Conservation (phyloP, 2,113 vertebrate species). For the Thalassarche chlororhynchos region DNA sequence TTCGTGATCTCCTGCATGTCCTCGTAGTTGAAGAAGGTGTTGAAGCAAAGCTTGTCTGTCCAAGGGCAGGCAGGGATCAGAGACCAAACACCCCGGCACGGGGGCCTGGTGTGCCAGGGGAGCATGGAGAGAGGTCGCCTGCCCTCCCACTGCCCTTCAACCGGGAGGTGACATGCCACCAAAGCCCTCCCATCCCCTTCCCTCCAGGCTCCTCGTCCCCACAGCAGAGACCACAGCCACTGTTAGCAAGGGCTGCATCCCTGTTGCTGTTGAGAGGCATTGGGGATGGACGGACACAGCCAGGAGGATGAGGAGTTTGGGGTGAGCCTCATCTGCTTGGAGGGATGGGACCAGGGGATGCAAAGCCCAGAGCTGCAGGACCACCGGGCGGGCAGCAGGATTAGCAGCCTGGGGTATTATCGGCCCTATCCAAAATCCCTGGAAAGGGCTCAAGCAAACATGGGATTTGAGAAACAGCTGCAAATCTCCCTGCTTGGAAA, state of each 20-base stretch:
- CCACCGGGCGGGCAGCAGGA: not conserved
- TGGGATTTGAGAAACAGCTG: not conserved
- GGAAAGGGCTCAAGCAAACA: not conserved
- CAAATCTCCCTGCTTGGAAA: not conserved
- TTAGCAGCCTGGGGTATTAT: not conserved
- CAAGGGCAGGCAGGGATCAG: slow-evolving; percentile 7
- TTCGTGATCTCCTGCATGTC: slow-evolving; percentile 99
- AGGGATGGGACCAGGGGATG: not conserved
- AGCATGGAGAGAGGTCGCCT: not conserved
- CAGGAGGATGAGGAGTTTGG: not conserved
- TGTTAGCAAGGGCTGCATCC: not conserved
- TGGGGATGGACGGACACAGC: not conserved
- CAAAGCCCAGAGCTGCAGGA: not conserved
- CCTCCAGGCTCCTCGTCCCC: not conserved
- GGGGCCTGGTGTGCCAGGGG: not conserved
- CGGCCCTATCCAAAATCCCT: not conserved
- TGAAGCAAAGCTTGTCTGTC: slow-evolving; percentile 98
- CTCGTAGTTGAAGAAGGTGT: slow-evolving; percentile 93
- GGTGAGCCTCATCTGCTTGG: not conserved
- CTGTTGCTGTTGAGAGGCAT: not conserved
- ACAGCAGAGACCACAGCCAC: not conserved
- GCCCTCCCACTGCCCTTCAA: not conserved
- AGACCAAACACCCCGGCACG: accelerated
- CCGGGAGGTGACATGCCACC: not conserved
- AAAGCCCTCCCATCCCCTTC: not conserved